These are phyloP conservation scores for Delphinus delphis DNA, from an alignment of 2,113 vertebrate genomes.

Conservation along the genomic window DNA sequence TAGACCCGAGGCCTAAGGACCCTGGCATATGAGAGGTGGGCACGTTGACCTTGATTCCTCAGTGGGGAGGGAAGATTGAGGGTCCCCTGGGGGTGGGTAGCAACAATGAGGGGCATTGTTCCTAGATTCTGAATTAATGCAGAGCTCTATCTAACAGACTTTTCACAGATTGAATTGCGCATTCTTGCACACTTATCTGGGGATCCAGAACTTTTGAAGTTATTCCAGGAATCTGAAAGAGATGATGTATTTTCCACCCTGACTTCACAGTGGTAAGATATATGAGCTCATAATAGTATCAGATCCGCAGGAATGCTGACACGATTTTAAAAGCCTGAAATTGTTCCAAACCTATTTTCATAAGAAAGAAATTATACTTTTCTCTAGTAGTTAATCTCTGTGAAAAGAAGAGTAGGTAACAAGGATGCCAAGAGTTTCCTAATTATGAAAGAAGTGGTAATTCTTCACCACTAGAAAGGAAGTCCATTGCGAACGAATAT, in stretches of 20 bases:
- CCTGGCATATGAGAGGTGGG: background rate
- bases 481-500: background rate
- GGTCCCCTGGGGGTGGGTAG: background rate
- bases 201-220: conserved; percentile 91
- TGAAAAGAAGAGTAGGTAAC: background rate
- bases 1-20: background rate
- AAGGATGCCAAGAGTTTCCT: background rate
- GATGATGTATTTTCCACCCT: conserved; percentile 90
- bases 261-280: conserved; percentile 92
- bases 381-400: conserved; percentile 36
- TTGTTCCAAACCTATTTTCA: background rate
- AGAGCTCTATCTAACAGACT: conserved; percentile 85
- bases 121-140: background rate
- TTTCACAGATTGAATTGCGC: conserved; percentile 94
- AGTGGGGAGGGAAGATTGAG: background rate
- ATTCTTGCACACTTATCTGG: conserved; percentile 94
- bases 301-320: background rate
- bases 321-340: conserved; percentile 24
- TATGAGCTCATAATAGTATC: background rate
- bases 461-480: background rate
- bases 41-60: no score
- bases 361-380: conserved; percentile 28
- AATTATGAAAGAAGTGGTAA: background rate
- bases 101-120: no score
- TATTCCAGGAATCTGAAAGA: conserved; percentile 88